These are phyloP conservation scores for Rachycentron canadum DNA, from an alignment of 2,797 vertebrate species.

Conservation along the genomic window DNA sequence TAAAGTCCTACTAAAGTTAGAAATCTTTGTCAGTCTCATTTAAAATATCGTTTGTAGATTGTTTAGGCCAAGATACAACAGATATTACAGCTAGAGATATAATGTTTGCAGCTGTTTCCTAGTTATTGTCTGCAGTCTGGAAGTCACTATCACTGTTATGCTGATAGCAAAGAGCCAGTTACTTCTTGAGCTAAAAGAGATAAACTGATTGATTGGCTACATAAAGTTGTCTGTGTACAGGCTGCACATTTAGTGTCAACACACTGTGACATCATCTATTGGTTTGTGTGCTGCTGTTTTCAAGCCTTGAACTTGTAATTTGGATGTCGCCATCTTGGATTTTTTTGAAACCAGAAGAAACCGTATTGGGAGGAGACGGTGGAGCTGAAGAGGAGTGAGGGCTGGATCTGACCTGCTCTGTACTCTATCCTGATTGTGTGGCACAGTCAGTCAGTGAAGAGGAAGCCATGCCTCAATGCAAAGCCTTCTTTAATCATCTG, in stretches of 20 bases:
- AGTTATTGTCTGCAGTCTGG: slow-evolving; percentile 9
- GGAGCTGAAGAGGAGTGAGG: no score
- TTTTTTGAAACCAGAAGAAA: no score
- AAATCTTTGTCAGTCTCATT: neutral
- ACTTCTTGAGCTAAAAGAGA: neutral
- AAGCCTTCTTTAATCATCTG: no score
- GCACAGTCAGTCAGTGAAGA: no score
- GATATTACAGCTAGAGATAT: neutral
- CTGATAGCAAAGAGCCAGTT: neutral
- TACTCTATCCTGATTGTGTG: no score
- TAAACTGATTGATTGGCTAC: neutral
- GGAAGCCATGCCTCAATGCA: no score
- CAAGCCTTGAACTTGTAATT: no score
- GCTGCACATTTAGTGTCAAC: neutral
- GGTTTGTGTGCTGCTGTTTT: no score
- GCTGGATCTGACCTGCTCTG: no score
- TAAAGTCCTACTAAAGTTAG: neutral
- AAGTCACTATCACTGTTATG: slow-evolving; percentile 5
- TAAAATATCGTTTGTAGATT: neutral
- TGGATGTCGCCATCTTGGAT: no score
- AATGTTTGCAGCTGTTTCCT: neutral
- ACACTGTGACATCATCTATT: no score
- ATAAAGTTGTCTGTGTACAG: slow-evolving; percentile 1
- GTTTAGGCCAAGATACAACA: neutral
- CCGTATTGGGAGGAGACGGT: no score